phyloP scores from a whole-genome alignment of 1,140 invertebrate species.

The Drosophila littoralis region DNA sequence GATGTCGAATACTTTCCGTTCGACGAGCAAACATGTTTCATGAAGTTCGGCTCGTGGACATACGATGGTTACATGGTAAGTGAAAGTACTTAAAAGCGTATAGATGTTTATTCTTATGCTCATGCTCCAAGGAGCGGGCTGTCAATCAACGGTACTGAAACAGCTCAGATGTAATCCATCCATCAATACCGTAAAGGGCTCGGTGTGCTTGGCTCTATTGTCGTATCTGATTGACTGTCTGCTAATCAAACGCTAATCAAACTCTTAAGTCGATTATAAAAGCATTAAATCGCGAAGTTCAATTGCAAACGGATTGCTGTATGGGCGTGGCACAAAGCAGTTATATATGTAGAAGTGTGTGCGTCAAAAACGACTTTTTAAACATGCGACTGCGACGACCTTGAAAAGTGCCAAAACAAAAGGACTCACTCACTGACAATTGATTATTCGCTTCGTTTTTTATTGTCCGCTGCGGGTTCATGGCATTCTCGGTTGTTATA shows the following conservation, averaged over 20 bases:
- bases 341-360: slow-evolving; percentile 8
- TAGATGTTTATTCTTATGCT: not conserved
- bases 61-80: slow-evolving; percentile 96
- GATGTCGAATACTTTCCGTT: slow-evolving; percentile 98
- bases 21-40: slow-evolving; percentile 97
- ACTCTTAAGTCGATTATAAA: slow-evolving; percentile 71
- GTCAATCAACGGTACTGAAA: slow-evolving; percentile 54
- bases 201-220: slow-evolving; percentile 6
- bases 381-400: slow-evolving; percentile 29
- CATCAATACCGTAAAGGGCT: slow-evolving; percentile 54
- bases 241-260: slow-evolving; percentile 67
- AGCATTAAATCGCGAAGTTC: slow-evolving; percentile 57
- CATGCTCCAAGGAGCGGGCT: slow-evolving; percentile 11
- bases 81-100: slow-evolving; percentile 38
- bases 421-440: slow-evolving; percentile 13
- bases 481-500: not conserved
- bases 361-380: slow-evolving; percentile 36
- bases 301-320: slow-evolving; percentile 5
- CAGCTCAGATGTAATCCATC: slow-evolving; percentile 54
- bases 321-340: slow-evolving; percentile 14
- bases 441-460: slow-evolving; percentile 30
- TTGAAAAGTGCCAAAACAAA: slow-evolving; percentile 32
- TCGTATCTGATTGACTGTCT: slow-evolving; percentile 60
- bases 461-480: slow-evolving; percentile 1
- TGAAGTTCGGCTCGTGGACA: slow-evolving; percentile 99